Conservation (phyloP, 2,888 invertebrate species). For the Opisthograptis luteolata region DNA sequence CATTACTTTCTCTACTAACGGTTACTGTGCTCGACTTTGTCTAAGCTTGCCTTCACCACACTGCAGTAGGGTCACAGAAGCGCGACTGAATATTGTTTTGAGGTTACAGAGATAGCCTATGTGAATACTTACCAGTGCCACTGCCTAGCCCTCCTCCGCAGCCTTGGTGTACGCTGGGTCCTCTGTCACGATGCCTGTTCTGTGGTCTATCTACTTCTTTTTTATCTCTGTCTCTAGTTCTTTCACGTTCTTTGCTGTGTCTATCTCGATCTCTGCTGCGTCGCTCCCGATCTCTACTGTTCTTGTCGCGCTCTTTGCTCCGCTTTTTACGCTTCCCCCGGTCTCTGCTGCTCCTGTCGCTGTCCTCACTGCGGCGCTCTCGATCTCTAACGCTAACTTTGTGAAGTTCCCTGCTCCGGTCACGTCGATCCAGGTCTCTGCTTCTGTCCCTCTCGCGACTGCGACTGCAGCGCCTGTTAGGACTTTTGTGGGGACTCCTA, state of each 20-base stretch:
- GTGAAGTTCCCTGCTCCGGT: constrained; percentile 33
- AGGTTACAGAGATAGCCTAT: too few species aligned
- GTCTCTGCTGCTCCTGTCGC: constrained; percentile 22
- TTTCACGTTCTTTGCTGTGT: constrained; percentile 20
- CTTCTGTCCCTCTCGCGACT: constrained; percentile 43
- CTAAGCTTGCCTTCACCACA: too few species aligned
- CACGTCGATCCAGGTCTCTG: constrained; percentile 34
- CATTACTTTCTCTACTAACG: too few species aligned
- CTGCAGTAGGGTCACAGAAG: too few species aligned
- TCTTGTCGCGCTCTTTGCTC: background rate
- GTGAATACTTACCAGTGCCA: constrained; percentile 41
- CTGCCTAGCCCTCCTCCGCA: constrained; percentile 63
- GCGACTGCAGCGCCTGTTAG: constrained; percentile 45
- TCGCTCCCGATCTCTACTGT: constrained; percentile 6
- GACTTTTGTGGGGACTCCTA: constrained; percentile 45
- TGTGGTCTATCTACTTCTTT: constrained; percentile 21
- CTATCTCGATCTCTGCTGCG: constrained; percentile 1
- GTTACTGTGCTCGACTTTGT: too few species aligned
- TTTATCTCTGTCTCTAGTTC: constrained; percentile 27
- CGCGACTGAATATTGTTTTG: too few species aligned
- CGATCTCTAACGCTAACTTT: constrained; percentile 26
- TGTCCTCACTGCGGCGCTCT: constrained; percentile 30
- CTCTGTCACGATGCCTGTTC: constrained; percentile 45
- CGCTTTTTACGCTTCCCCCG: constrained; percentile 11
- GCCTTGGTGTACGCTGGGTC: constrained; percentile 48